Base-by-base conservation (phyloP, 2,888 invertebrate species). In the Meiosimyza decipiens region DNA sequence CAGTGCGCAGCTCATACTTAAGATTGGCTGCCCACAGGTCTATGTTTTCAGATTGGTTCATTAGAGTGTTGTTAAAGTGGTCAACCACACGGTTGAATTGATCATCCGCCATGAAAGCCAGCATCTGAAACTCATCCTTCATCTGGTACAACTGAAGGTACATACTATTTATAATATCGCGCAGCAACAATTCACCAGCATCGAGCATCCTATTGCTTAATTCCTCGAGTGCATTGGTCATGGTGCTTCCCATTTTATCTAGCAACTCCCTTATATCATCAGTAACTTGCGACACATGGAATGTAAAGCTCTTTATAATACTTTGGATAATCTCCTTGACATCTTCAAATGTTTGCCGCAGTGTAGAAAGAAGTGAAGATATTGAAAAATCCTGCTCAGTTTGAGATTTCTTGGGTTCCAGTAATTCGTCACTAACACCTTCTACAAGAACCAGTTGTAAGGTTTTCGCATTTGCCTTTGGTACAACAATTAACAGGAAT, bases 11-110 rank as follows among this genome's bases (percentile, higher is more conserved):
- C n/a, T 80, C 77, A 0, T 75, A 71, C 66, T 79, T 82, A 0
- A 82, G 65, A 15, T 80, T 74, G 5, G 73, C 74, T 5, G 80
- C 79, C 82, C 81, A 82, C 52, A 71, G 68, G 33, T 82, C 79
- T 55, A 80, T 79, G 47, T 76, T 73, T n/a, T 77, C 75, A 7
- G 81, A 78, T 18, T 82, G 78, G 33, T 79, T 79, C 63, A 82
- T 80, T 13, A 83, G 75, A 12, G 80, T 81, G 65, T 80, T 77
- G 75, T 84, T 83, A 2, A 82, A 69, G 74, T 79, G 75, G 6
- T 73, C 69, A 6, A 80, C 78, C 11, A 79, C 77, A 50, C 71
- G 75, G 33, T 81, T 77, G 65, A 82, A 81, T 55, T 80, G 76
- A 12, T 78, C 74, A 49, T 81, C 79, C 0, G 78, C 74, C 68